Conservation (phyloP, 2,113 vertebrate genomes). For the Aplodontia rufa region DNA sequence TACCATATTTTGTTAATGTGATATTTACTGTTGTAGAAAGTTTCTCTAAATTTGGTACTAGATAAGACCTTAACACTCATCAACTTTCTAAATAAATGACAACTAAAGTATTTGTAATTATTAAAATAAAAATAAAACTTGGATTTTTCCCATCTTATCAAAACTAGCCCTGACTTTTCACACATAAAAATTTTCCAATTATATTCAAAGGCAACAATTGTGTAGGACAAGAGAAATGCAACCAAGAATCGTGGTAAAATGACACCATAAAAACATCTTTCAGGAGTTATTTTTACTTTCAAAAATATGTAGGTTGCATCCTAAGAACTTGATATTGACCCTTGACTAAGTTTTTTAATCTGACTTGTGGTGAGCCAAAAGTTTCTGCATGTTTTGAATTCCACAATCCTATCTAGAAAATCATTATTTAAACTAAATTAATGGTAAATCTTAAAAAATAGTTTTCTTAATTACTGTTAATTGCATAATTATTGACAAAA, state of each 20-base stretch:
- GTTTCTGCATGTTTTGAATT: not conserved
- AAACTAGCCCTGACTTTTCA: not conserved
- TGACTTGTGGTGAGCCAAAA: not conserved
- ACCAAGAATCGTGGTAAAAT: not conserved
- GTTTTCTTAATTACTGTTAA: not conserved
- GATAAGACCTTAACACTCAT: not conserved
- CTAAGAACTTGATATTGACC: not conserved
- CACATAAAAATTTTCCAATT: not conserved
- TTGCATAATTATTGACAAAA: not conserved
- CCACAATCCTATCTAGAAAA: slow-evolving; percentile 5
- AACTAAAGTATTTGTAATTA: not conserved
- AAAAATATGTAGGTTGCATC: not conserved
- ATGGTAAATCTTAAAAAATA: slow-evolving; percentile 5
- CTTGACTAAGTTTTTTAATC: slow-evolving; percentile 13
- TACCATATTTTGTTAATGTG: not conserved
- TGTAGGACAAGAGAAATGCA: not conserved
- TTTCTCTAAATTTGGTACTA: not conserved
- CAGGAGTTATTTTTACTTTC: not conserved
- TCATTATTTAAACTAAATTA: not conserved
- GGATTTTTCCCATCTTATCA: not conserved
- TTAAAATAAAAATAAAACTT: slow-evolving; percentile 24
- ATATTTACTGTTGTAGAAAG: not conserved
- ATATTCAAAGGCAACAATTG: slow-evolving; percentile 5
- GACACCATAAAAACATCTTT: not conserved
- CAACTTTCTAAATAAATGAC: slow-evolving; percentile 27